Conservation (phyloP, 1,140 invertebrate genomes). For the Trichoplusia ni region DNA sequence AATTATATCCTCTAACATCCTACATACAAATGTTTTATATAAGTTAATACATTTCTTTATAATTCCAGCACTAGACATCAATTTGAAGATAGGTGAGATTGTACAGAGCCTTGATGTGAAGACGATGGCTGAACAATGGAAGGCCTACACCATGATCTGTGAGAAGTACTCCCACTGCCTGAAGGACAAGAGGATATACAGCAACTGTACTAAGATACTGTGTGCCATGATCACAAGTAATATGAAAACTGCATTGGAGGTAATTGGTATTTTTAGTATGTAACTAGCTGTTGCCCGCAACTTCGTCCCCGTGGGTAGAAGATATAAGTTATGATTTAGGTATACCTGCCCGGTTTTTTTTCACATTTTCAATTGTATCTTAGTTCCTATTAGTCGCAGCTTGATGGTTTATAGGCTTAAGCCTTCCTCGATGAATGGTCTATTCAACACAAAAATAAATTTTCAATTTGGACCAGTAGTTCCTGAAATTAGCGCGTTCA, state of each 20-base stretch:
- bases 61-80: constrained; percentile 62
- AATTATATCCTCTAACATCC: neutral
- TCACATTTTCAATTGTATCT: too few species aligned
- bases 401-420: too few species aligned
- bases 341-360: too few species aligned
- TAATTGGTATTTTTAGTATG: constrained; percentile 33
- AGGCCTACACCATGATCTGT: constrained; percentile 64
- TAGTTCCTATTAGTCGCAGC: too few species aligned
- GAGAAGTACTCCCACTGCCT: constrained; percentile 63
- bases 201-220: constrained; percentile 50
- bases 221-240: constrained; percentile 54
- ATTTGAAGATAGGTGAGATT: constrained; percentile 65
- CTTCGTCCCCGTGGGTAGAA: too few species aligned
- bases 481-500: too few species aligned
- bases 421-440: too few species aligned
- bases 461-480: too few species aligned
- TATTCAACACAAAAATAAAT: too few species aligned
- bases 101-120: constrained; percentile 68
- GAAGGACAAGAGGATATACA: constrained; percentile 50
- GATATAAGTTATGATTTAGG: too few species aligned
- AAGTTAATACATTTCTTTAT: too few species aligned
- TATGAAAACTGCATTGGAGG: constrained; percentile 57
- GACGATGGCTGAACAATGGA: constrained; percentile 76
- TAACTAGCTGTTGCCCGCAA: too few species aligned
- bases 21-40: neutral